Conservation (phyloP, 2,113 vertebrate species). For the Phainopepla nitens region DNA sequence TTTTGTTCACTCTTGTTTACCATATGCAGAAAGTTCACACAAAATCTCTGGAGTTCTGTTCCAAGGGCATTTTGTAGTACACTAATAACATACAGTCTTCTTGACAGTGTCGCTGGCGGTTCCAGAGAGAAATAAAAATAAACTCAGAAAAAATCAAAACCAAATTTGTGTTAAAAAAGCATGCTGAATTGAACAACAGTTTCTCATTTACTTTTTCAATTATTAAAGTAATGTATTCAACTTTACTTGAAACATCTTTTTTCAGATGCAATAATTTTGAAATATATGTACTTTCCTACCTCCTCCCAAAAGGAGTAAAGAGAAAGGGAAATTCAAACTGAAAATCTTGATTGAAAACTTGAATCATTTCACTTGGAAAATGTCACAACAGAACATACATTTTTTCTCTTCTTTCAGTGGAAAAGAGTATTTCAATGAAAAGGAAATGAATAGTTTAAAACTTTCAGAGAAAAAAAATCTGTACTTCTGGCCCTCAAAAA, state of each 20-base stretch:
- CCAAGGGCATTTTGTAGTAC: neutral
- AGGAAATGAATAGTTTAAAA: neutral
- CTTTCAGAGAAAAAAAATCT: neutral
- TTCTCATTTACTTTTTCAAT: neutral
- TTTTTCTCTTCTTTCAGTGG: neutral
- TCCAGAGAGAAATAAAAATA: neutral
- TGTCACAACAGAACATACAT: neutral
- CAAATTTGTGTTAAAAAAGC: neutral
- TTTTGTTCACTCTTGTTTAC: neutral
- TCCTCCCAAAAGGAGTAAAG: neutral
- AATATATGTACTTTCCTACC: neutral
- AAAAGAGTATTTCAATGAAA: neutral
- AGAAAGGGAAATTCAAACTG: neutral
- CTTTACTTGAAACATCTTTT: neutral
- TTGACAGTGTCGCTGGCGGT: neutral
- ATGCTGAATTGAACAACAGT: neutral
- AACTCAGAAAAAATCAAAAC: neutral
- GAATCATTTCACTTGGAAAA: neutral
- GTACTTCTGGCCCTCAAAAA: neutral
- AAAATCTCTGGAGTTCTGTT: neutral
- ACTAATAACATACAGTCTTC: neutral
- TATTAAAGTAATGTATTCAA: neutral
- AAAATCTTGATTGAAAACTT: neutral
- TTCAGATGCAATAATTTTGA: neutral
- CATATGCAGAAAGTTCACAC: neutral